Conservation (phyloP, 2,888 invertebrate species). For the Calephelis perditalis region DNA sequence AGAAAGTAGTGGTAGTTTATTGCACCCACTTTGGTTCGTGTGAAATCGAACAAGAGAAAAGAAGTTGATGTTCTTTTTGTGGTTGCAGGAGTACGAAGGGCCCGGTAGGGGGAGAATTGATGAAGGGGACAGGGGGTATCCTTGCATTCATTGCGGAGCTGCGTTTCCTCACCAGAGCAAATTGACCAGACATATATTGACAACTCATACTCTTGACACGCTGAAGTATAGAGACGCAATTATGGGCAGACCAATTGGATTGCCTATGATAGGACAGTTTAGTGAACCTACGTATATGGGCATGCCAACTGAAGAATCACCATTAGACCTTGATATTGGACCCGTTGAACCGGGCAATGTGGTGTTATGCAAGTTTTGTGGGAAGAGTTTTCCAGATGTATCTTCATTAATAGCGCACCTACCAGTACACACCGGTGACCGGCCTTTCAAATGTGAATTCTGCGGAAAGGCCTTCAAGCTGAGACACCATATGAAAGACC, state of each 20-base stretch:
- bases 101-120: constrained; percentile 76
- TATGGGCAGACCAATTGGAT: constrained; percentile 56
- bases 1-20: constrained; percentile 73
- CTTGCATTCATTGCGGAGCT: constrained; percentile 94
- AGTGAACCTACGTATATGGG: constrained; percentile 67
- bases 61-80: constrained; percentile 93
- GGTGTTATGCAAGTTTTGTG: constrained; percentile 94
- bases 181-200: constrained; percentile 92
- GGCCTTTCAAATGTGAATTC: constrained; percentile 95
- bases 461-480: constrained; percentile 96
- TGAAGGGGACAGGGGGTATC: constrained; percentile 79
- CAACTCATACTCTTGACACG: constrained; percentile 92
- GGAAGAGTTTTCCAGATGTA: constrained; percentile 94
- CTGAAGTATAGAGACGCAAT: constrained; percentile 89
- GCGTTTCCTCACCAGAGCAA: constrained; percentile 94
- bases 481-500: constrained; percentile 96
- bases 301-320: constrained; percentile 78
- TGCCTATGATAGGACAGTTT: constrained; percentile 67
- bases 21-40: constrained; percentile 69
- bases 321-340: constrained; percentile 76
- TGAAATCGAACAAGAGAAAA: constrained; percentile 75
- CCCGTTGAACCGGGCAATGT: constrained; percentile 85
- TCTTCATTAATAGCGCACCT: constrained; percentile 91
- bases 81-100: constrained; percentile 95
- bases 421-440: constrained; percentile 93